Conservation (phyloP, 2,113 vertebrate species). For the Rhinoptilus africanus region DNA sequence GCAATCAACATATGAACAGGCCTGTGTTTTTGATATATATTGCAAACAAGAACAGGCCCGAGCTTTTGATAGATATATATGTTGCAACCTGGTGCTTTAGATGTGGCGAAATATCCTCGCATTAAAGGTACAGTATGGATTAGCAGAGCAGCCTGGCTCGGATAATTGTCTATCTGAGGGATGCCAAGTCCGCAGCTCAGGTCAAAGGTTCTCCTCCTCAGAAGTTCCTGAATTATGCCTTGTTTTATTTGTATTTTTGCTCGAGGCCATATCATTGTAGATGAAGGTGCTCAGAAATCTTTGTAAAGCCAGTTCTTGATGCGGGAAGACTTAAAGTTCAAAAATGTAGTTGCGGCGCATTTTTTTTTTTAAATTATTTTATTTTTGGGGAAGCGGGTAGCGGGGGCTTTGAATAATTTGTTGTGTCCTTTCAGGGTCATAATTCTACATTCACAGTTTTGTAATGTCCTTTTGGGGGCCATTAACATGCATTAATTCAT, state of each 20-base stretch:
- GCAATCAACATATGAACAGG: conserved; percentile 39
- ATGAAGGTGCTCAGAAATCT: conserved; percentile 55
- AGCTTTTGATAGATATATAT: conserved; percentile 24
- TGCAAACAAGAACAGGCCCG: conserved; percentile 27
- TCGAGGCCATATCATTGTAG: conserved; percentile 61
- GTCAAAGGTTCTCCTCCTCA: conserved; percentile 66
- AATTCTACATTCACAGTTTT: conserved; percentile 11
- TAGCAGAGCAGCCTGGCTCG: conserved; percentile 9
- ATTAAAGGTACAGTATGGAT: conserved; percentile 54
- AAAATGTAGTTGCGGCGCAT: background rate
- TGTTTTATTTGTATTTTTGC: conserved; percentile 73
- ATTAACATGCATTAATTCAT: conserved; percentile 22
- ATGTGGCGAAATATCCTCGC: conserved; percentile 49
- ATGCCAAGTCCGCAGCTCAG: conserved; percentile 34
- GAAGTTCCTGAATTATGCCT: conserved; percentile 70
- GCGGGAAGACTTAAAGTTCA: conserved; percentile 11
- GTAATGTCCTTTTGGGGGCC: conserved; percentile 13
- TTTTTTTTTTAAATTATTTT: background rate
- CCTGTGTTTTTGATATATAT: conserved; percentile 36
- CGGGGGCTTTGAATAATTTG: conserved; percentile 36
- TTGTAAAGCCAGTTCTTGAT: conserved; percentile 39
- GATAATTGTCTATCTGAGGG: conserved; percentile 70
- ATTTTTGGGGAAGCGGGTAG: too few relatives aligned
- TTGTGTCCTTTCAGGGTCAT: conserved; percentile 42
- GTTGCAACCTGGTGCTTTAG: background rate